Base-by-base conservation (phyloP, 2,797 vertebrate species). In the Schizothorax lantsangensis region DNA sequence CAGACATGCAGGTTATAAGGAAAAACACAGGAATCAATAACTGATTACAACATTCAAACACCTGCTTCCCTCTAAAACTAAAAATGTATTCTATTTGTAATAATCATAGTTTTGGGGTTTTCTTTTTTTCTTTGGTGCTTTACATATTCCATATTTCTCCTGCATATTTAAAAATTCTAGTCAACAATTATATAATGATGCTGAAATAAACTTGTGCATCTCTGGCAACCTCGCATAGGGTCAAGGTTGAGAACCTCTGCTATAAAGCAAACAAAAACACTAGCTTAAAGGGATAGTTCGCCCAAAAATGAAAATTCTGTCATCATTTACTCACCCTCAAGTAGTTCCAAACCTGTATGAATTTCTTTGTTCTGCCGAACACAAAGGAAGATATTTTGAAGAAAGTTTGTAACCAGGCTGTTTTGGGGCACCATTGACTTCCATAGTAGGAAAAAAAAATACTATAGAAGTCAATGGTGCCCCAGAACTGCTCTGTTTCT, bases 1-100 rank as follows among this genome's bases (percentile, higher is more conserved):
- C 36, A 47, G 66, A 87, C 33, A 40, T 11, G 6, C 10, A 33
- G 43, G 45, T 26, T 30, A 62, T 59, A 79, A 66, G 64, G 64
- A 79, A 26, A 36, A 57, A 82, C n/a, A 68, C 79, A 77, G 30
- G 5, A 71, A 64, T 87, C 72, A 89, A 83, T 79, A 83, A 83
- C 64, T 69, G 79, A 83, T 83, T 77, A 79, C 80, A 87, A 77
- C 33, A 38, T 86, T 62, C 66, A 88, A 62, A 33, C 64, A 69
- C 30, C 26, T 45, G 23, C 30, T 62, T 62, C 36, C 21, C 30
- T 71, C 36, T n/a, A 66, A 84, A 84, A 66, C 43, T 19, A 52
- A 72, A 64, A 19, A 45, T 64, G 52, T 84, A 8, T 73, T 57
- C 14, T 62, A 40, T 21, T 78, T 52, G 4, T 6, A 72, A 72